Evolutionary conservation across 1,140 invertebrate genomes (phyloP).

Genomic region (Eubasilissa regina): DNA sequence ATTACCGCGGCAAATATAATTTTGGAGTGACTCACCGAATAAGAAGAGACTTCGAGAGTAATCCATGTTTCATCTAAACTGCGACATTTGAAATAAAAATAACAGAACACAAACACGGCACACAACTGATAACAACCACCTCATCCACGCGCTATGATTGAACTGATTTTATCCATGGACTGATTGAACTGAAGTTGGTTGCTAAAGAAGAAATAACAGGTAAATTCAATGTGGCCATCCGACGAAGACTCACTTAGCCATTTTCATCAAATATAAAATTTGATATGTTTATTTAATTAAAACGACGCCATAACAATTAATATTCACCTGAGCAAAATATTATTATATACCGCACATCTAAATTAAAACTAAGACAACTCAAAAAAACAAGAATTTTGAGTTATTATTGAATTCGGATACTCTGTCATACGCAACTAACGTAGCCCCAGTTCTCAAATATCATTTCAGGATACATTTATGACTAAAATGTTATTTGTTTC

Average conservation of each 20-base stretch:
- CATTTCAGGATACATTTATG: no score
- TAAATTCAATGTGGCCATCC: constrained; percentile 37
- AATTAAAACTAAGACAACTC: no score
- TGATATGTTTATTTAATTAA: no score
- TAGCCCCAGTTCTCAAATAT: no score
- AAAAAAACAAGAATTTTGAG: no score
- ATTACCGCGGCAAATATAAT: not conserved
- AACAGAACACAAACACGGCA: constrained; percentile 53
- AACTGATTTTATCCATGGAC: no score
- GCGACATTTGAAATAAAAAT: constrained; percentile 51
- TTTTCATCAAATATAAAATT: not conserved
- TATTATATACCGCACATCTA: no score
- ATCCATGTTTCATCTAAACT: constrained; percentile 43
- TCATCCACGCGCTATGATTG: constrained; percentile 51
- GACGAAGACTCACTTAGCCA: not conserved
- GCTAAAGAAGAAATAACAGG: constrained; percentile 48
- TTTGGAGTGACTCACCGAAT: constrained; percentile 39
- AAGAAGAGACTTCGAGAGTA: constrained; percentile 36
- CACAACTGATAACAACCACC: constrained; percentile 48
- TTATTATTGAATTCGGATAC: no score
- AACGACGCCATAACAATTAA: no score
- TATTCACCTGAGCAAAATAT: no score
- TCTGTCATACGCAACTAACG: no score
- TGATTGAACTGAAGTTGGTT: constrained; percentile 52
- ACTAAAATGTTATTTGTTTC: no score